Evolutionary conservation across 64 coral and sea anemone species (phyloP).

Genomic region (Orbicella faveolata): DNA sequence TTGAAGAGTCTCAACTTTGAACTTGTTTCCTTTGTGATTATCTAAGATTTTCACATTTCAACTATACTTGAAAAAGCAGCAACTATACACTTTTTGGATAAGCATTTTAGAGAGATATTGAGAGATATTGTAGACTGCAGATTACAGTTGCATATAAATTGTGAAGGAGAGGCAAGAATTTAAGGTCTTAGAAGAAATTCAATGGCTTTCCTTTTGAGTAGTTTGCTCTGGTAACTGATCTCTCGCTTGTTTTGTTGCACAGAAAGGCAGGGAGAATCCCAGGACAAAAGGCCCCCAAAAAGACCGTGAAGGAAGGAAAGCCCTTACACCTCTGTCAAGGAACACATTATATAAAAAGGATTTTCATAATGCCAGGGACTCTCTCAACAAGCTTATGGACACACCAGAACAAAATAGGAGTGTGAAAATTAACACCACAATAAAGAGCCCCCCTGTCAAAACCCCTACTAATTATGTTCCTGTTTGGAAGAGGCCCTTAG

Average conservation of each 20-base stretch:
- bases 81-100: too few relatives aligned
- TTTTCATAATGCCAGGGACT: slow-evolving; percentile 37
- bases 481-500: slow-evolving; percentile 24
- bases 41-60: too few relatives aligned
- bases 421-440: slow-evolving; percentile 14
- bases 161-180: too few relatives aligned
- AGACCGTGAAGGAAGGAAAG: slow-evolving; percentile 30
- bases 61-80: too few relatives aligned
- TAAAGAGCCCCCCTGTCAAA: slow-evolving; percentile 11
- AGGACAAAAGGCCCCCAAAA: slow-evolving; percentile 20
- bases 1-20: too few relatives aligned
- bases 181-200: too few relatives aligned
- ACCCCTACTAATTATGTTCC: slow-evolving; percentile 43
- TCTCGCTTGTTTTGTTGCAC: slow-evolving; percentile 46
- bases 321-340: slow-evolving; percentile 37
- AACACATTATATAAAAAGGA: slow-evolving; percentile 37
- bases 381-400: slow-evolving; percentile 17
- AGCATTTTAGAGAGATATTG: too few relatives aligned
- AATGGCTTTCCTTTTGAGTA: too few relatives aligned
- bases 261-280: slow-evolving; percentile 41
- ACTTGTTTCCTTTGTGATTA: too few relatives aligned
- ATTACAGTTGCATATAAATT: too few relatives aligned
- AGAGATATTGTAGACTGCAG: too few relatives aligned
- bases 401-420: slow-evolving; percentile 17
- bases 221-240: neutral